Conservation (phyloP, 2,113 vertebrate genomes). For the Apistogramma diplotaenia region DNA sequence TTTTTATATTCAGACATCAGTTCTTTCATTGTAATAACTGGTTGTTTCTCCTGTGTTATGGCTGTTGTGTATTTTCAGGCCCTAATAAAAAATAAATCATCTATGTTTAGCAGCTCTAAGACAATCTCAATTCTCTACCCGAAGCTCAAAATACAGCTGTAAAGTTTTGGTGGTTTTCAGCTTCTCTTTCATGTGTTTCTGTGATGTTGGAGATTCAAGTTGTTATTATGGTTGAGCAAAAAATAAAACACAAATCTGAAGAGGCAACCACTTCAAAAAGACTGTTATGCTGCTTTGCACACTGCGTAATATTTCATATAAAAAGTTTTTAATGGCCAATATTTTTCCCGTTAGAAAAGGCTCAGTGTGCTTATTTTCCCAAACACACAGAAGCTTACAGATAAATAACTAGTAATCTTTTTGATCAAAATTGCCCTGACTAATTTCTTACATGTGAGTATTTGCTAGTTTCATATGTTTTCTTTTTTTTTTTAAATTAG, state of each 20-base stretch:
- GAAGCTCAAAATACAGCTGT: neutral
- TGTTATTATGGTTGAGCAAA: neutral
- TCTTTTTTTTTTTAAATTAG: no score
- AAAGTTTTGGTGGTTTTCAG: constrained; percentile 7
- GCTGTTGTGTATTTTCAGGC: neutral
- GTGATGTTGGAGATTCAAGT: neutral
- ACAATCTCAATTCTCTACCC: neutral
- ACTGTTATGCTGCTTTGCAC: neutral
- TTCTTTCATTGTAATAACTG: neutral
- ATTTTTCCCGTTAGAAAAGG: no score
- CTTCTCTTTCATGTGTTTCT: constrained; percentile 15
- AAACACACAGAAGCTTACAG: no score
- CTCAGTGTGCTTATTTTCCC: no score
- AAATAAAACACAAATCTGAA: neutral
- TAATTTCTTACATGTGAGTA: no score
- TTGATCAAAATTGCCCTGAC: no score
- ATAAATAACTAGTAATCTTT: no score
- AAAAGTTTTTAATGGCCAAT: no score
- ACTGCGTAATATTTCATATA: no score
- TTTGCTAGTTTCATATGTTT: no score
- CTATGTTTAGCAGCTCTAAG: neutral
- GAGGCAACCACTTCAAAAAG: neutral
- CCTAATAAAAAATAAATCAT: constrained; percentile 9
- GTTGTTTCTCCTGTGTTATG: constrained; percentile 14
- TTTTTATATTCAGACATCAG: neutral